Evolutionary conservation across 1,140 invertebrate genomes (phyloP), one percentile per base, ranked within the genome.

Genomic region (Theocolax elegans): DNA sequence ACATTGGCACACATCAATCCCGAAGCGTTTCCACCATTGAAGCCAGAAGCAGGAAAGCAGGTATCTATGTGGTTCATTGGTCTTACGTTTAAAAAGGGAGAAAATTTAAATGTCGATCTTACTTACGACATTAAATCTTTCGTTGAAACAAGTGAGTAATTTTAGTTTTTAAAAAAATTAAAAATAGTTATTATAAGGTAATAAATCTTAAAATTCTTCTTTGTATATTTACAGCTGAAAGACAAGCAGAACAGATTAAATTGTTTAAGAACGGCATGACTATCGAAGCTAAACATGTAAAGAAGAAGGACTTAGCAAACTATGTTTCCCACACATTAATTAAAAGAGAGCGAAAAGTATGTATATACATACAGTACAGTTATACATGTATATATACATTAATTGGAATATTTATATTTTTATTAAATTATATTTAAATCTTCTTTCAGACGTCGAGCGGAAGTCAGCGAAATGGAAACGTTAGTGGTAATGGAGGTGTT

Each of bases 21-120:
- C 0, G 93, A 96, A 81, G 92, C 92, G 68, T 98, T 90, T 79
- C 86, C 88, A 38, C 85, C 87, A 58, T 78, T 87, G 12, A 83
- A 87, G 54, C 81, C 83, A 17, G 86, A 86, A 70, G 65, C 77
- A 51, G 80, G 80, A 17, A 83, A 82, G 38, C 77, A 84, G 66
- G 91, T 92, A 78, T 94, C 92, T 0, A 95, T 98, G 90, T 99
- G 97, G 98, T 99, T 99, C 81, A 97, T 99, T 78, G 97, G 97
- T 2, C 85, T 99, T 17, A 90, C 93, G 56, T 98, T 99, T 81
- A 90, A 92, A 72, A 96, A 95, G 85, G 90, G 91, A 12, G 91
- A 93, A 82, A 94, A 93, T 83, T 84, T 95, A 15, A 97, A 97
- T 79, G 90, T 99, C 49, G 95, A 99, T 86, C 89, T 99, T 15